Evolutionary conservation across 2,797 vertebrate genomes (phyloP), one percentile per base, ranked within the genome.

Genomic region (Catharus ustulatus): DNA sequence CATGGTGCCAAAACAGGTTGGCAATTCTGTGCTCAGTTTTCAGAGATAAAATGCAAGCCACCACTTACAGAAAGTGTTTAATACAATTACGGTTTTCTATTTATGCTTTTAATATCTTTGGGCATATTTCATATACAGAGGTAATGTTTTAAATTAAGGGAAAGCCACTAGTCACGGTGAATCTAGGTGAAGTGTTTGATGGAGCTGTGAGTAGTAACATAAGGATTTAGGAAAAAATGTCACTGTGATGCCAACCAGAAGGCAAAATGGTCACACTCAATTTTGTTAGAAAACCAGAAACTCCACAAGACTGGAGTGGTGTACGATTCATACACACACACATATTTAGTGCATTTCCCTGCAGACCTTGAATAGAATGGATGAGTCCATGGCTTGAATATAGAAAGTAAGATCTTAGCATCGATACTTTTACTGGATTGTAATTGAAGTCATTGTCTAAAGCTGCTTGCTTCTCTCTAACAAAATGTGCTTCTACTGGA

Each of bases 111-210:
- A 67, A 16, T 89, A 82, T 80, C 40, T 89, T 69, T 26, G 54
- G 54, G 46, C 43, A 67, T 51, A 69, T 84, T 89, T 91, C 51
- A 63, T 29, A 16, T 19, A 43, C 14, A 29, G 71, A 81, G 22
- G 26, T 69, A 87, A 61, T 24, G 46, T 73, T 87, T 95, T 85
- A 84, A 85, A 76, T 71, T 55, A 87, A 83, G 67, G 64, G 81
- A 62, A 93, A 91, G 73, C 40, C 73, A 49, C 73, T 72, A 52
- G 61, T 86, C 46, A 46, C 21, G 55, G 11, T 27, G n/a, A 89
- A 85, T 84, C 34, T 59, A 40, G 57, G 40, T 55, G 68, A 68
- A 58, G 7, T 71, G 9, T 74, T 73, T 1, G 6, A 87, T 57
- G 57, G 55, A 81, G 34, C 34, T 74, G 34, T 18, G 69, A 75